A percentile compares a stretch with the other conserved stretches of the same genome.
Evolutionary conservation across 2,797 vertebrate genomes (phyloP).

Genomic region (Neopelma chrysocephalum): DNA sequence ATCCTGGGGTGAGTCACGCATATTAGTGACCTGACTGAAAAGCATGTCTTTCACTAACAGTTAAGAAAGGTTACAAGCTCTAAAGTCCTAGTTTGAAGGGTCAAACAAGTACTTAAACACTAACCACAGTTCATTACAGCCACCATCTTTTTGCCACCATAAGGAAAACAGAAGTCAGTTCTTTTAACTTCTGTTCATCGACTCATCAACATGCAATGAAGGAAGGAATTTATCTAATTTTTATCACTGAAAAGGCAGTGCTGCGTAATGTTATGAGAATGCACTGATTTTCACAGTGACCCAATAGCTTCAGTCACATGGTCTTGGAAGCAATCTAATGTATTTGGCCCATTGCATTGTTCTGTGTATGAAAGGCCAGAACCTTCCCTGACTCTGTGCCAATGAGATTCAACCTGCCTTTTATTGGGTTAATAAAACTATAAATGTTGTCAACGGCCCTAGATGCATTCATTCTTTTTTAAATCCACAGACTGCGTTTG

Average conservation of each 20-base stretch:
- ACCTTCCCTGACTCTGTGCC: neutral
- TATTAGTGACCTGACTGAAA: neutral
- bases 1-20: neutral
- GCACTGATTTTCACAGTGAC: neutral
- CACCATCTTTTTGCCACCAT: neutral
- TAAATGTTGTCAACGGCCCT: neutral
- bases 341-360: neutral
- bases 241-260: neutral
- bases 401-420: neutral
- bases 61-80: conserved; percentile 16
- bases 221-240: neutral
- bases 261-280: neutral
- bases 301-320: neutral
- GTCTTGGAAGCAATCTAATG: neutral
- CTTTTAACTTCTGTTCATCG: neutral
- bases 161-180: neutral
- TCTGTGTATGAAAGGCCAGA: neutral
- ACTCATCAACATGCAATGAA: neutral
- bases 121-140: neutral
- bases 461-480: neutral
- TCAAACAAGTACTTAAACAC: neutral
- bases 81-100: neutral
- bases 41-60: neutral
- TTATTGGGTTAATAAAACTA: conserved; percentile 1
- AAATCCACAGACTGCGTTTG: neutral